phyloP scores from a whole-genome alignment of 2,888 invertebrate species.

The Erpobdella octoculata region DNA sequence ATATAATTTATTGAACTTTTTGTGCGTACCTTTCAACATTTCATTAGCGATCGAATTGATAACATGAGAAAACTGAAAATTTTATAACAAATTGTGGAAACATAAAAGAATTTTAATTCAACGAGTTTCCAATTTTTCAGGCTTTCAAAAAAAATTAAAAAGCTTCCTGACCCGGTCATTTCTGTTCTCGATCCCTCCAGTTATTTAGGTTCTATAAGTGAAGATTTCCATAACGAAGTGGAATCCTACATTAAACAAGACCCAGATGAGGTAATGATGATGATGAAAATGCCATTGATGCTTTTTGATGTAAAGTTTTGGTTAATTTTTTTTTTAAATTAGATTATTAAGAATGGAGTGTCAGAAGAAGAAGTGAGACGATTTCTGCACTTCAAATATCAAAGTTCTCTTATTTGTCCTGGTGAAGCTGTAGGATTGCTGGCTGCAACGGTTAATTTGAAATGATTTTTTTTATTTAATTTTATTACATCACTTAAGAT shows the following conservation, averaged over 20 bases:
- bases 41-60: no score
- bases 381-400: slow-evolving; percentile 59
- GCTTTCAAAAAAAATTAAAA: slow-evolving; percentile 16
- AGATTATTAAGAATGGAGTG: slow-evolving; percentile 3
- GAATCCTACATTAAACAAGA: slow-evolving; percentile 41
- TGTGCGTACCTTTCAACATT: no score
- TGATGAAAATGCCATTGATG: neutral
- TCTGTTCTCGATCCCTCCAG: slow-evolving; percentile 64
- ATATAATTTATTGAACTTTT: no score
- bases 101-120: neutral
- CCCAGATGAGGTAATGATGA: slow-evolving; percentile 37
- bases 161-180: slow-evolving; percentile 62
- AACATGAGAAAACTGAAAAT: neutral
- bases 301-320: neutral
- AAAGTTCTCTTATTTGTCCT: slow-evolving; percentile 71
- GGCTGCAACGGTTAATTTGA: slow-evolving; percentile 70
- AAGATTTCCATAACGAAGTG: slow-evolving; percentile 64
- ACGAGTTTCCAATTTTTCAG: neutral
- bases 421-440: slow-evolving; percentile 93
- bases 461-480: neutral
- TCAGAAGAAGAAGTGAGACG: neutral
- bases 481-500: no score
- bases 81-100: neutral
- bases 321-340: neutral
- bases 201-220: slow-evolving; percentile 77